A percentile compares a stretch with the other conserved stretches of the same genome.
These are phyloP conservation scores for Cephus pygmeus DNA, from an alignment of 2,888 invertebrate species.

Conservation along the genomic window DNA sequence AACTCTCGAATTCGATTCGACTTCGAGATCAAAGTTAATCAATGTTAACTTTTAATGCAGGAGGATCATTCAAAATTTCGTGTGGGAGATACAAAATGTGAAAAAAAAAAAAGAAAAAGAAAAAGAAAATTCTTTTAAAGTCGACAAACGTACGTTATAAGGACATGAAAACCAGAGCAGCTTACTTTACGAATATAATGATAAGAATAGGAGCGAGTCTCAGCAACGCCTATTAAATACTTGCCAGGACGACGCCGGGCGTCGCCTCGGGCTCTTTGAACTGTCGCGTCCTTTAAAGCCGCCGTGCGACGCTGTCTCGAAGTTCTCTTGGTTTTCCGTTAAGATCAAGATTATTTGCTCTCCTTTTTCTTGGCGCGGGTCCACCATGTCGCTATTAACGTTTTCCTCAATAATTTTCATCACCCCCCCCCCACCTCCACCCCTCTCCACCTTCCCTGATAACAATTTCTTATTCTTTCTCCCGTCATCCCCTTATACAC, in stretches of 20 bases:
- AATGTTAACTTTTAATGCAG: not conserved
- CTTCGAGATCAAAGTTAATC: not conserved
- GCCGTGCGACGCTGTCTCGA: not conserved
- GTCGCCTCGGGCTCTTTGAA: not conserved
- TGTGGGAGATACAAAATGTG: not conserved
- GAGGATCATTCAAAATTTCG: not conserved
- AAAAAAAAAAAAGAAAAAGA: not conserved
- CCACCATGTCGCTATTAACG: not conserved
- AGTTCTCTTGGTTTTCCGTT: not conserved
- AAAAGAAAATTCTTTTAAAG: not conserved
- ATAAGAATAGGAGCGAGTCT: not conserved
- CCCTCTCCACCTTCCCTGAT: not conserved
- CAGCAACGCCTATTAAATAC: not conserved
- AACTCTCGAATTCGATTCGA: not conserved
- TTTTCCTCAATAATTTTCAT: not conserved
- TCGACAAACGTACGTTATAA: not conserved
- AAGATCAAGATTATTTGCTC: not conserved
- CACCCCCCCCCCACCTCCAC: accelerated
- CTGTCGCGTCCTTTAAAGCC: not conserved
- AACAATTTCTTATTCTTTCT: not conserved
- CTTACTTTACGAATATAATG: not conserved
- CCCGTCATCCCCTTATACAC: not conserved
- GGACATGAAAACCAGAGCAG: not conserved
- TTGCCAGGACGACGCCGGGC: not conserved
- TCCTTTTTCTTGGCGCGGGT: not conserved